A percentile compares a stretch with the other conserved stretches of the same genome.
phyloP scores from a whole-genome alignment of 2,797 vertebrate genomes.

The Xerus rutilus region DNA sequence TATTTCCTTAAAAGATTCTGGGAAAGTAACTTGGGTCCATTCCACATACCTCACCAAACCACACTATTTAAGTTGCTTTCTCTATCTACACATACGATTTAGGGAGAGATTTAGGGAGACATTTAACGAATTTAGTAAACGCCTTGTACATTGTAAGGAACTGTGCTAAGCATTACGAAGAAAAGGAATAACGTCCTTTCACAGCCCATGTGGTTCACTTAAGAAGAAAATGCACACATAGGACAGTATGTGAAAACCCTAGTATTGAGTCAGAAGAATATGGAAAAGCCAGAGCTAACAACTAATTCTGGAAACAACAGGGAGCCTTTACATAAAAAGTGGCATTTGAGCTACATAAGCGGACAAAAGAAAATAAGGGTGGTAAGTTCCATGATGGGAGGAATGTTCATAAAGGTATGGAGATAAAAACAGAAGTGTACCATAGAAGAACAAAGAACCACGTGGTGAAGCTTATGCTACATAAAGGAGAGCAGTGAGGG shows the following conservation, averaged over 20 bases:
- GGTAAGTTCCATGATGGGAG: neutral
- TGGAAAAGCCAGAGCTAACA: neutral
- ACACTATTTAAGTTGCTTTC: neutral
- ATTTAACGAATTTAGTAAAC: slow-evolving; percentile 28
- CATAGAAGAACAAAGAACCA: neutral
- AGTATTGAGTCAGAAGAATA: neutral
- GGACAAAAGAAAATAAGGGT: neutral
- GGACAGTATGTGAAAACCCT: neutral
- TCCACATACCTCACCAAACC: neutral
- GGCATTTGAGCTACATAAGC: neutral
- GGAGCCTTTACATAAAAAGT: neutral
- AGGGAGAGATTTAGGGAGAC: neutral
- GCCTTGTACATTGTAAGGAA: neutral
- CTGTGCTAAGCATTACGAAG: neutral
- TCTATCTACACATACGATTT: neutral
- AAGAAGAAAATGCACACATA: neutral
- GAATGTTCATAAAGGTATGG: neutral
- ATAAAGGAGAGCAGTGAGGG: neutral
- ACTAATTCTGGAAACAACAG: neutral
- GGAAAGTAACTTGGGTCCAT: neutral
- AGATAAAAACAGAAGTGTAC: neutral
- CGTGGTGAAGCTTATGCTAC: neutral
- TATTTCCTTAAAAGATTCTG: slow-evolving; percentile 40
- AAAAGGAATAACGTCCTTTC: neutral
- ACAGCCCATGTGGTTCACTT: neutral